These are phyloP conservation scores for Philaenus spumarius DNA, from an alignment of 1,140 invertebrate species.

Conservation along the genomic window DNA sequence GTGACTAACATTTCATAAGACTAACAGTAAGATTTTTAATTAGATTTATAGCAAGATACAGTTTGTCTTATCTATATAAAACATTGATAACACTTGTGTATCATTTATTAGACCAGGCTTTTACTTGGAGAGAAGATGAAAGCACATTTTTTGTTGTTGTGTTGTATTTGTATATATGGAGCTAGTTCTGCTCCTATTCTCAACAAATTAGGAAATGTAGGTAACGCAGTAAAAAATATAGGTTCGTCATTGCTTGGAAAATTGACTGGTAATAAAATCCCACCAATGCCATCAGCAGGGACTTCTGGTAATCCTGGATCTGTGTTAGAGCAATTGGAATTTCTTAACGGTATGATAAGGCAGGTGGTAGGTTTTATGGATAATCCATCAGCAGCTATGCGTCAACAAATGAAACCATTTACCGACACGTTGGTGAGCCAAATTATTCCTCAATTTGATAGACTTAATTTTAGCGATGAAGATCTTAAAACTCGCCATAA, in stretches of 20 bases:
- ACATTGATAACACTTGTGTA: no score
- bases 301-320: background rate
- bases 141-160: no score
- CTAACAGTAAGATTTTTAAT: no score
- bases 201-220: background rate
- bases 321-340: background rate
- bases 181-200: background rate
- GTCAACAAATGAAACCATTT: background rate
- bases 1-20: no score
- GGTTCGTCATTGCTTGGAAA: background rate
- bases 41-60: no score
- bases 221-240: background rate
- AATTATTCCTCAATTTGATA: slow-evolving; percentile 1
- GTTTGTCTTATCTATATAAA: no score
- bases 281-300: background rate
- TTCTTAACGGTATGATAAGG: slow-evolving; percentile 4
- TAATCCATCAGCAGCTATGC: background rate
- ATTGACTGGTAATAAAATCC: background rate
- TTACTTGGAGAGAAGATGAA: no score
- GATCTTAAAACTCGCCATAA: background rate
- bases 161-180: no score
- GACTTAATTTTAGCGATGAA: background rate
- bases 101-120: no score
- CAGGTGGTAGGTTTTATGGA: background rate
- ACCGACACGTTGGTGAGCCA: background rate